Conservation (phyloP, 2,888 invertebrate species). For the Scotopteryx bipunctaria region DNA sequence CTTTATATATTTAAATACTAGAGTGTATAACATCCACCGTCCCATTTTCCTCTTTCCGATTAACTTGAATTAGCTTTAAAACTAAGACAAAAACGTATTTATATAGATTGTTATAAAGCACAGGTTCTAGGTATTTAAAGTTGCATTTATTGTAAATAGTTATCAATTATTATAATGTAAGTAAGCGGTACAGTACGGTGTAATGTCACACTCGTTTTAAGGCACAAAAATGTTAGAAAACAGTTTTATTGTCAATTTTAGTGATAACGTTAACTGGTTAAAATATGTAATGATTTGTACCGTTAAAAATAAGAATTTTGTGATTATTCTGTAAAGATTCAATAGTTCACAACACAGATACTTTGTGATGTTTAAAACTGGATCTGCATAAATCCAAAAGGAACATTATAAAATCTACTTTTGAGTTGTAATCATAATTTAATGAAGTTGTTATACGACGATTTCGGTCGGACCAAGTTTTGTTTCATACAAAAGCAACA, state of each 20-base stretch:
- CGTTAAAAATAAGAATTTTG: conserved; percentile 46
- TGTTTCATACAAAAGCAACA: conserved; percentile 71
- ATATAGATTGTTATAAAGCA: conserved; percentile 83
- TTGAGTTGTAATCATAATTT: conserved; percentile 43
- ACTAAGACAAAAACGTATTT: conserved; percentile 71
- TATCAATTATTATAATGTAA: conserved; percentile 59
- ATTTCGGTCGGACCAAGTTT: conserved; percentile 75
- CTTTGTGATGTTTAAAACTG: conserved; percentile 30
- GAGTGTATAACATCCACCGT: conserved; percentile 76
- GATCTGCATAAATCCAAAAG: conserved; percentile 43
- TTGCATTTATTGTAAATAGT: conserved; percentile 83
- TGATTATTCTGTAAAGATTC: conserved; percentile 41
- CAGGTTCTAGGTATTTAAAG: conserved; percentile 79
- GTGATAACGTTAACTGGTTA: conserved; percentile 66
- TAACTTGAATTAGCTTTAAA: conserved; percentile 78
- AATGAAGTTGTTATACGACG: conserved; percentile 66
- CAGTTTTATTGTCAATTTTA: conserved; percentile 81
- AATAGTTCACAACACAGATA: conserved; percentile 13
- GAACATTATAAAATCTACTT: conserved; percentile 36
- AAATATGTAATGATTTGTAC: conserved; percentile 66
- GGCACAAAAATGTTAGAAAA: conserved; percentile 80
- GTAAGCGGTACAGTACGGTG: conserved; percentile 75
- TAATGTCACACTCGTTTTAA: conserved; percentile 81
- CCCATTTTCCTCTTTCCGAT: conserved; percentile 80
- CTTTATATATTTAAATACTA: conserved; percentile 72